Base-by-base conservation (phyloP, 2,888 invertebrate species). In the Ophion costatus region DNA sequence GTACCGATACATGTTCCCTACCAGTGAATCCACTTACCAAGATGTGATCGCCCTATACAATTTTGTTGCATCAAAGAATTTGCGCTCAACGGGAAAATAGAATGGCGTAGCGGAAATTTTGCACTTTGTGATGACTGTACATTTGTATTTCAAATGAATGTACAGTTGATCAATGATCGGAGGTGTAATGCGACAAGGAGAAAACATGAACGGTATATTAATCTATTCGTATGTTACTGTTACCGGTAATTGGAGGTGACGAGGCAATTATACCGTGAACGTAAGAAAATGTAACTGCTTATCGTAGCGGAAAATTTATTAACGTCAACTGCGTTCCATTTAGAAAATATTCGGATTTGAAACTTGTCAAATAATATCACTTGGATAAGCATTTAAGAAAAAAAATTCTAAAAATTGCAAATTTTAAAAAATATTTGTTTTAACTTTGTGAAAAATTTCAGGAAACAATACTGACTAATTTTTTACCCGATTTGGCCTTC, bases 211-310 rank as follows among this genome's bases (percentile, higher is more conserved):
- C 61, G 64, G 64, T 64, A 56, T 29, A 70, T 70, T 29, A 70
- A 70, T 70, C 29, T 70, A 70, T 70, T 70, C 70, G 24, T 70
- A 56, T 70, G 69, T 56, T 51, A 70, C 69, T 45, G 69, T 56
- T 51, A 70, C 51, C 69, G 56, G 69, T 70, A 51, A 24, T 70
- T 70, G 24, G 70, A 70, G 70, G 70, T 70, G 70, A 70, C 70
- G 70, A 70, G 56, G 70, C 70, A 70, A 56, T 29, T 56, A 70
- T 70, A 70, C 51, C 29, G 70, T 29, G 56, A 56, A 24, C n/a
- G 70, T 70, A 56, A 70, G 70, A 70, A 70, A 70, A 70, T 70
- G 24, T 56, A 64, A 64, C 64, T 38, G 64, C 38, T 64, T 33
- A 64, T 64, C 17, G 38, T 33, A 33, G 33, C 33, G 33, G 33